Evolutionary conservation across 2,888 invertebrate genomes (phyloP), one percentile per base, ranked within the genome.

Genomic region (Melanargia galathea): DNA sequence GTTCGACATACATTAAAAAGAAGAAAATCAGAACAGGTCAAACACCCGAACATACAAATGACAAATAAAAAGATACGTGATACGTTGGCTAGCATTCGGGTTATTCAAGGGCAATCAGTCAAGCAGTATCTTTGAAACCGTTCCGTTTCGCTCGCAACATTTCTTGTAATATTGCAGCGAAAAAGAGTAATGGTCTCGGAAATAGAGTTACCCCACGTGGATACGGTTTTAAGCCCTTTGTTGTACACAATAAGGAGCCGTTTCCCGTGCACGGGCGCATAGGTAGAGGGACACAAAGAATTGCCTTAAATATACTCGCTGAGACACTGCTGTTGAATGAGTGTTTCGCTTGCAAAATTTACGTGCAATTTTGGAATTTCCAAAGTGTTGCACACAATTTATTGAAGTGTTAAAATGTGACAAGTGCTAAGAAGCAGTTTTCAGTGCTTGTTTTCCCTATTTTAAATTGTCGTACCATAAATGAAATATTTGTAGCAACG

Each of bases 131-230:
- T 77, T 75, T 76, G 70, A 71, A 72, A 71, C 76, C 72, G 74
- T 75, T 75, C 76, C 73, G 71, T 73, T 73, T 68, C 66, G 48
- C 58, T 58, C 67, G 56, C 68, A 70, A 70, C 72, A 72, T 74
- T 72, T 72, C 71, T 75, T 58, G 58, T 58, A 48, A 58, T 58
- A 74, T 71, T 75, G 74, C 74, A 75, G 72, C 74, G 79, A 78
- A 78, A 79, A 80, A 81, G 82, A 83, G 76, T 80, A 81, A 82
- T 82, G 81, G 73, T 73, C 71, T 57, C 69, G 75, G 75, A 80
- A 82, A 81, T 80, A 76, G 79, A 79, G 79, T 81, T 76, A 75
- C n/a, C 35, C n/a, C 8, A 2, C 46, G 72, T 57, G 66, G 71
- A 55, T 65, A 67, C 58, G 73, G 69, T 74, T 71, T 68, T 57